These are phyloP conservation scores for Cololabis saira DNA, from an alignment of 2,113 vertebrate species.

Conservation along the genomic window DNA sequence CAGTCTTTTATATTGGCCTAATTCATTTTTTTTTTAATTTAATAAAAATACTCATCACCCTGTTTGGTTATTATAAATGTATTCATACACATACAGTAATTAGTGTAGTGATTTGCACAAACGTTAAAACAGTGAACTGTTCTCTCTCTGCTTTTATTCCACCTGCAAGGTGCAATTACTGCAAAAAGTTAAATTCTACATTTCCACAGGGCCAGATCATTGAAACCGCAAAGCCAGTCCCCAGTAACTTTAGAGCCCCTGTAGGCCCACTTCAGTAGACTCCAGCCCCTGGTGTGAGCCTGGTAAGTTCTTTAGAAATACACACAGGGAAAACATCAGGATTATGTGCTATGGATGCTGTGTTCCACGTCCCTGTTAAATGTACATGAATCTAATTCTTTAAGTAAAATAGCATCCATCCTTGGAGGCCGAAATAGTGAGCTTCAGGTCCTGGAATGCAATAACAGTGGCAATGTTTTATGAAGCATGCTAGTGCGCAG, in stretches of 20 bases:
- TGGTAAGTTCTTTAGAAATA: conserved; percentile 58
- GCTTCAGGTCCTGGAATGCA: no score
- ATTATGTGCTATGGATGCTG: conserved; percentile 53
- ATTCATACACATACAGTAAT: no score
- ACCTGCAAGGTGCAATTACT: conserved; percentile 69
- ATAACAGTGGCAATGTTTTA: no score
- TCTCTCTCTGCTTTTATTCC: conserved; percentile 49
- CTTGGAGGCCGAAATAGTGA: no score
- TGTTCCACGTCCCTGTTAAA: conserved; percentile 43
- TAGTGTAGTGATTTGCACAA: conserved; percentile 34
- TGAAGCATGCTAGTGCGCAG: no score
- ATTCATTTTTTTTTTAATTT: no score
- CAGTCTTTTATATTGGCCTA: no score
- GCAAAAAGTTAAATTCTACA: conserved; percentile 75
- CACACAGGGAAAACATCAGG: conserved; percentile 43
- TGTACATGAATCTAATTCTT: no score
- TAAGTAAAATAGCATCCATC: no score
- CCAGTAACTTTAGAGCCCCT: conserved; percentile 75
- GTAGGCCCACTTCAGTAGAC: conserved; percentile 60
- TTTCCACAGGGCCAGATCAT: conserved; percentile 73
- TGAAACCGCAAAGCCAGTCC: conserved; percentile 72
- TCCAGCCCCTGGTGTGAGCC: conserved; percentile 50
- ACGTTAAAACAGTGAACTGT: conserved; percentile 18
- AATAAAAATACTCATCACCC: no score
- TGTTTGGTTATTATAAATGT: no score